Base-by-base conservation (phyloP, 2,113 vertebrate species). In the Psittacula cyanocephala region DNA sequence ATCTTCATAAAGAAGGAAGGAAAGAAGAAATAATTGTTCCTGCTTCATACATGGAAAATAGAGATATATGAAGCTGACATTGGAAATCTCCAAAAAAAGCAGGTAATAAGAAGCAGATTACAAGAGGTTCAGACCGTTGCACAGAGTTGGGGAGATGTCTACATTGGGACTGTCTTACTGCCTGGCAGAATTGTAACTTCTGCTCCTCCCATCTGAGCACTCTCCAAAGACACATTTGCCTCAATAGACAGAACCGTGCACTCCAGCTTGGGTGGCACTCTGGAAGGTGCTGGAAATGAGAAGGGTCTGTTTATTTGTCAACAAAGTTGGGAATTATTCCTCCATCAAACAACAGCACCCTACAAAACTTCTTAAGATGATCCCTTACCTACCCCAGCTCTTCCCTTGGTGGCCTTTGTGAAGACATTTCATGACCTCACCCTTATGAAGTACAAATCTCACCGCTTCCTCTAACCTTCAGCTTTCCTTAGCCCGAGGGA, bases 221-320 rank as follows among this genome's bases (percentile, higher is more conserved):
- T 71, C 47, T 63, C n/a, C 16, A 23, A 33, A 64, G 23, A 86
- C 12, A 17, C 6, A 7, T 23, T 44, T 62, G 47, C 29, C 33
- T 33, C 52, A 37, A 2, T 1, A 93, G 53, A 18, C 9, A 37
- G 17, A 67, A 29, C 50, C 0, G 0, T 18, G 13, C 15, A 17
- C 14, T 60, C 8, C 39, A 55, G 35, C 41, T 52, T 52, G 63
- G 7, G 9, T 72, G 39, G 28, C 39, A 12, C 17, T 50, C 31
- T 79, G 50, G 6, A 76, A 16, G 7, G 5, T 46, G 20, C 17
- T 69, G 28, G 53, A 24, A 76, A 55, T 29, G 35, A 82, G 44
- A 76, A 80, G 28, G 9, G 64, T 53, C 19, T 50, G 9, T 22
- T 17, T 63, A 14, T 59, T 91, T 70, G 27, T 44, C n/a, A 79